phyloP scores from a whole-genome alignment of 1,140 invertebrate species.

The Rhopalosiphum padi region DNA sequence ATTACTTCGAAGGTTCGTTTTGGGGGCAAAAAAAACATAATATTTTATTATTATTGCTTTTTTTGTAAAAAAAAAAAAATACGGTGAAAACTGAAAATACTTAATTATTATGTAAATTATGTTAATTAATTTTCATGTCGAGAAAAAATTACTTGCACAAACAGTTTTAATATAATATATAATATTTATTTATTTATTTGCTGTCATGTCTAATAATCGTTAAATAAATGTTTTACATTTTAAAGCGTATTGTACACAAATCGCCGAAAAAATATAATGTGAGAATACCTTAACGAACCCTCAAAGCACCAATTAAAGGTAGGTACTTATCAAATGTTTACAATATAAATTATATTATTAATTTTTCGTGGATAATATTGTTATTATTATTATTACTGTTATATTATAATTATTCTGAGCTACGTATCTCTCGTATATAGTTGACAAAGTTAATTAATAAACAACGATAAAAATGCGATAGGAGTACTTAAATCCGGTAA shows the following conservation, averaged over 20 bases:
- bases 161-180: not conserved
- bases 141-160: not conserved
- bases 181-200: not conserved
- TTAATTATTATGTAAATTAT: conserved; percentile 9
- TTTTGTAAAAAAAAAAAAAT: not conserved
- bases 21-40: not conserved
- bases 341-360: not conserved
- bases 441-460: not conserved
- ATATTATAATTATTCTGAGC: not conserved
- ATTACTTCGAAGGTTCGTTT: not conserved
- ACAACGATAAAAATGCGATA: not conserved
- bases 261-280: not conserved
- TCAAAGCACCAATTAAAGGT: not conserved
- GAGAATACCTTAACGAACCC: not conserved
- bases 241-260: not conserved
- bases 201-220: not conserved
- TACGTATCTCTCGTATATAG: not conserved
- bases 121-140: not conserved
- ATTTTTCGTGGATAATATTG: not conserved
- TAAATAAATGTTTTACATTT: not conserved
- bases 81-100: not conserved
- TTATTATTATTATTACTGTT: not conserved
- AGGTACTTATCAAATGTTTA: not conserved
- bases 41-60: conserved; percentile 15
- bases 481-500: not conserved